These are phyloP conservation scores for Nomada goodeniana DNA, from an alignment of 2,888 invertebrate genomes.

Conservation along the genomic window DNA sequence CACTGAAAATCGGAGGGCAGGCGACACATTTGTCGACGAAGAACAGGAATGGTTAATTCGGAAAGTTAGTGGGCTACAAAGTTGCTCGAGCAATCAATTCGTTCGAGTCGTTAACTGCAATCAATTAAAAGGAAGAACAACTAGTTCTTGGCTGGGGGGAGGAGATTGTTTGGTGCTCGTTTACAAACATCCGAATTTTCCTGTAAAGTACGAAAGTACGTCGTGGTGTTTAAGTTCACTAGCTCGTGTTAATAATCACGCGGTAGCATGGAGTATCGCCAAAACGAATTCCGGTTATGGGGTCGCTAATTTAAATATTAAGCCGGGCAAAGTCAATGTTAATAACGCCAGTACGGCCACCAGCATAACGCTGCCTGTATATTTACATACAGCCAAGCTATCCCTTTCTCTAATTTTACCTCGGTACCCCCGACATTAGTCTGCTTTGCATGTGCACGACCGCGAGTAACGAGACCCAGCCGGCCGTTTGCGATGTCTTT, in stretches of 20 bases:
- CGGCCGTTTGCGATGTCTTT: not conserved
- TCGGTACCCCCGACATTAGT: not conserved
- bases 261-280: conserved; percentile 60
- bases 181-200: no score
- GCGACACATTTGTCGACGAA: no score
- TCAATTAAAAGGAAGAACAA: conserved; percentile 7
- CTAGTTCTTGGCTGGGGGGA: no score
- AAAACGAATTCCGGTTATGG: conserved; percentile 64
- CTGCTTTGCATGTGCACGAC: not conserved
- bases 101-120: conserved; percentile 10
- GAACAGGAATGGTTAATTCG: no score
- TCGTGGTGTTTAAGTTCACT: conserved; percentile 45
- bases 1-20: no score
- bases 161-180: no score
- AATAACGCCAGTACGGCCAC: conserved; percentile 70
- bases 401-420: conserved; percentile 18
- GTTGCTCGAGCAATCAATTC: no score
- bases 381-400: conserved; percentile 63
- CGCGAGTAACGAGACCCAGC: not conserved
- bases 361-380: conserved; percentile 15
- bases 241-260: conserved; percentile 62
- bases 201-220: not conserved
- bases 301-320: conserved; percentile 74
- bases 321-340: conserved; percentile 72
- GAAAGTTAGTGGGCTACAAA: no score